Percentiles rank a stretch among this genome's conserved stretches.
These are phyloP conservation scores for Pemphredon lugubris DNA, from an alignment of 2,888 invertebrate species.

Conservation along the genomic window DNA sequence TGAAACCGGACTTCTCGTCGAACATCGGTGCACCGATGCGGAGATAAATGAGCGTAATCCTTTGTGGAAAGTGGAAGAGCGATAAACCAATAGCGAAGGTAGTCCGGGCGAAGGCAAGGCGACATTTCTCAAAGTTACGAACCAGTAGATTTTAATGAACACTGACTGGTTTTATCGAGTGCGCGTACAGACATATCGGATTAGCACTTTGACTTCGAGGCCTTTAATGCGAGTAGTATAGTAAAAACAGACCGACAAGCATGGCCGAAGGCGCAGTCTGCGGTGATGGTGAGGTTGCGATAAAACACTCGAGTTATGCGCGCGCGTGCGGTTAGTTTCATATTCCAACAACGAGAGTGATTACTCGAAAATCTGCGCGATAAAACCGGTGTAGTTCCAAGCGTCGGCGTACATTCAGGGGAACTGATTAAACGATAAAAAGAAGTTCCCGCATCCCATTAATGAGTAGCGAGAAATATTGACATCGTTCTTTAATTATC, in stretches of 20 bases:
- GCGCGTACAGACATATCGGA: constrained; percentile 58
- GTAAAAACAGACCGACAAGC: constrained; percentile 65
- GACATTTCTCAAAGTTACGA: constrained; percentile 24
- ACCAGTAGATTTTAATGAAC: constrained; percentile 29
- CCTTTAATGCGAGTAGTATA: constrained; percentile 52
- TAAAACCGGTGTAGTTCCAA: constrained; percentile 26
- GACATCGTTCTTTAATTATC: no score
- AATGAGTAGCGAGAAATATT: no score
- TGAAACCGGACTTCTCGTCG: no score
- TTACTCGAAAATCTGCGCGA: constrained; percentile 56
- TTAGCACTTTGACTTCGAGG: constrained; percentile 59
- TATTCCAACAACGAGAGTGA: constrained; percentile 61
- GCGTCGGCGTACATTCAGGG: not conserved
- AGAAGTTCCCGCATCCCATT: no score
- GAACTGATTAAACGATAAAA: not conserved
- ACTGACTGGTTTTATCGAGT: constrained; percentile 42
- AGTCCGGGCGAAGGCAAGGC: not conserved
- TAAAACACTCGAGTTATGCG: constrained; percentile 68
- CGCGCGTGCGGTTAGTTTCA: constrained; percentile 63
- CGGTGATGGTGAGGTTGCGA: constrained; percentile 64
- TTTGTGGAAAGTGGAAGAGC: no score
- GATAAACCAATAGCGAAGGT: constrained; percentile 19
- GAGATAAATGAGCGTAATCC: no score
- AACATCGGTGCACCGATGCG: no score
- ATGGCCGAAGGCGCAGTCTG: constrained; percentile 64